These are phyloP conservation scores for Calliphora vicina DNA, from an alignment of 1,140 invertebrate species.

Conservation along the genomic window DNA sequence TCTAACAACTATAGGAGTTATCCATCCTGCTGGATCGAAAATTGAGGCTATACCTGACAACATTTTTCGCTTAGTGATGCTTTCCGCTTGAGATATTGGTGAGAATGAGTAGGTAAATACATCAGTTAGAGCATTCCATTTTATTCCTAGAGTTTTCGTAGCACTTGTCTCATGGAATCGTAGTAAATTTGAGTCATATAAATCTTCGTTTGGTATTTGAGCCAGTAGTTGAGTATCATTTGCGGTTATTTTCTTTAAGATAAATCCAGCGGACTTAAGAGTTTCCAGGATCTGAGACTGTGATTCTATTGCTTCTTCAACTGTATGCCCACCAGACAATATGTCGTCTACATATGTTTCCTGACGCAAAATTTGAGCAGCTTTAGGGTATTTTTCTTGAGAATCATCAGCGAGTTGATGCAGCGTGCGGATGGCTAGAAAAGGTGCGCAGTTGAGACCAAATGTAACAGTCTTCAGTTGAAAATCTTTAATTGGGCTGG, in stretches of 20 bases:
- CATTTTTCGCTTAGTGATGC: not conserved
- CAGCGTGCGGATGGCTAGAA: not conserved
- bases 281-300: not conserved
- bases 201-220: not conserved
- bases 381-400: not conserved
- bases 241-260: not conserved
- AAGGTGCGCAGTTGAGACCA: not conserved
- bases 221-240: not conserved
- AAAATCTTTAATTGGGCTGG: not conserved
- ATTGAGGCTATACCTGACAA: not conserved
- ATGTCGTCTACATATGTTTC: slow-evolving; percentile 30
- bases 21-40: not conserved
- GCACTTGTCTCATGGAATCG: not conserved
- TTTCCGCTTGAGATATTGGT: not conserved
- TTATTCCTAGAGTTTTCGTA: not conserved
- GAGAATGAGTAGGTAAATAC: not conserved
- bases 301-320: not conserved
- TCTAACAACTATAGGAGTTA: not conserved
- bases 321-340: not conserved
- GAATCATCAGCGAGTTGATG: not conserved
- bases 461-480: not conserved
- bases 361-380: not conserved
- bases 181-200: not conserved
- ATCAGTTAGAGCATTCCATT: too few relatives aligned
- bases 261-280: not conserved